A percentile compares a stretch with the other conserved stretches of the same genome.
Evolutionary conservation across 2,888 invertebrate species (phyloP).

Genomic region (Anthoptus insignis): DNA sequence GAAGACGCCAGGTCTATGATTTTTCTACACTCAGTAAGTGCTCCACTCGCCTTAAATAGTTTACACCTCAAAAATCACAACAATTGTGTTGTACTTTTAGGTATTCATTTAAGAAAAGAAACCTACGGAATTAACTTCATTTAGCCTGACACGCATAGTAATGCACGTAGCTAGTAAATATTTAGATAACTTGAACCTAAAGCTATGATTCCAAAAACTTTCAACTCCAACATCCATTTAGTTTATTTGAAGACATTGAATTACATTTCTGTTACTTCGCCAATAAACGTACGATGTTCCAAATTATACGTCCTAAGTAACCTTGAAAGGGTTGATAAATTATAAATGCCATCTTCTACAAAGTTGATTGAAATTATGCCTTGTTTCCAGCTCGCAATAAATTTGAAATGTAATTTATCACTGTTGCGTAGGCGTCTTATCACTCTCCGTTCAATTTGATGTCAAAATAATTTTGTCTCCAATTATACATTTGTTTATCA

Average conservation of each 20-base stretch:
- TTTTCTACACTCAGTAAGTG: too few relatives aligned
- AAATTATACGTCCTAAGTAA: not conserved
- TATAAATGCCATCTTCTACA: conserved; percentile 15
- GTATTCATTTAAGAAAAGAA: too few relatives aligned
- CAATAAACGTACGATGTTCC: conserved; percentile 4
- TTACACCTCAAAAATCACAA: too few relatives aligned
- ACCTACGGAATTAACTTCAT: too few relatives aligned
- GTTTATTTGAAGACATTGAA: conserved; percentile 8
- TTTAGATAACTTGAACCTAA: too few relatives aligned
- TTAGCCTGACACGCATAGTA: too few relatives aligned
- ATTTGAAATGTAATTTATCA: conserved; percentile 11
- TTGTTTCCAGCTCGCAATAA: conserved; percentile 7
- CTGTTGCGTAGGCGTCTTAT: not conserved
- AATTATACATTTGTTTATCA: not conserved
- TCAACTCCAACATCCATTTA: conserved; percentile 11
- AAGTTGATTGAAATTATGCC: conserved; percentile 10
- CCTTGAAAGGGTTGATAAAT: conserved; percentile 8
- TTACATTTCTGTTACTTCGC: conserved; percentile 5
- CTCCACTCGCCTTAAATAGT: too few relatives aligned
- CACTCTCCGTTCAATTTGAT: not conserved
- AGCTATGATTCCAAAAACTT: too few relatives aligned
- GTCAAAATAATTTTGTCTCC: not conserved
- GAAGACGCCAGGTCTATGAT: too few relatives aligned
- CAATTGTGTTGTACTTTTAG: too few relatives aligned
- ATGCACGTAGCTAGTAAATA: too few relatives aligned